Evolutionary conservation across 2,797 vertebrate species (phyloP).

Genomic region (Hipposideros larvatus): DNA sequence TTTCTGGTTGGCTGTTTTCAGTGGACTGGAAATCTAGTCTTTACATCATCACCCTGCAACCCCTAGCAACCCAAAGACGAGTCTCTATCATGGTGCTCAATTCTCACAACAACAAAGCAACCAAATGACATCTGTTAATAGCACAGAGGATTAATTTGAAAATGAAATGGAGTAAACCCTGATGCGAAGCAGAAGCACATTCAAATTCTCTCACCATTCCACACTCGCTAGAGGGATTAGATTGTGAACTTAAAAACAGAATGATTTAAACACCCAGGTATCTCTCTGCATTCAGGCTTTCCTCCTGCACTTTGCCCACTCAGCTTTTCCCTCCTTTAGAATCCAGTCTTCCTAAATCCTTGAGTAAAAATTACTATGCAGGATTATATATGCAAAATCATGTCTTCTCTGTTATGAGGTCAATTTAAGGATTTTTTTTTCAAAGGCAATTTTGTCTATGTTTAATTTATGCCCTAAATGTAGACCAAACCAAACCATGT

Average conservation of each 20-base stretch:
- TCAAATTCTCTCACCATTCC: neutral
- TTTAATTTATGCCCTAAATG: neutral
- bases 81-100: neutral
- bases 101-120: neutral
- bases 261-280: neutral
- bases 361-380: neutral
- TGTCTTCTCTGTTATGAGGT: neutral
- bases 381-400: neutral
- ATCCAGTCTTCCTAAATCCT: neutral
- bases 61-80: neutral
- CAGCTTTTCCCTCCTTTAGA: neutral
- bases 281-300: neutral
- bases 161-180: neutral
- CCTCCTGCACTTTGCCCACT: neutral
- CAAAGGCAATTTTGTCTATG: neutral
- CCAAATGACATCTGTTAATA: neutral
- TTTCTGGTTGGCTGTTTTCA: neutral
- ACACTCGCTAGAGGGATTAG: neutral
- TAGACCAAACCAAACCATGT: neutral
- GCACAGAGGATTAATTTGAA: neutral
- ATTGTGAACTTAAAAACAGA: neutral
- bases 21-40: neutral
- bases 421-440: conserved; percentile 24
- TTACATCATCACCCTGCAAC: neutral
- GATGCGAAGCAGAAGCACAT: neutral